A percentile compares a stretch with the other conserved stretches of the same genome.
These are phyloP conservation scores for Drosophila orosa DNA, from an alignment of 1,140 invertebrate species.

Conservation along the genomic window DNA sequence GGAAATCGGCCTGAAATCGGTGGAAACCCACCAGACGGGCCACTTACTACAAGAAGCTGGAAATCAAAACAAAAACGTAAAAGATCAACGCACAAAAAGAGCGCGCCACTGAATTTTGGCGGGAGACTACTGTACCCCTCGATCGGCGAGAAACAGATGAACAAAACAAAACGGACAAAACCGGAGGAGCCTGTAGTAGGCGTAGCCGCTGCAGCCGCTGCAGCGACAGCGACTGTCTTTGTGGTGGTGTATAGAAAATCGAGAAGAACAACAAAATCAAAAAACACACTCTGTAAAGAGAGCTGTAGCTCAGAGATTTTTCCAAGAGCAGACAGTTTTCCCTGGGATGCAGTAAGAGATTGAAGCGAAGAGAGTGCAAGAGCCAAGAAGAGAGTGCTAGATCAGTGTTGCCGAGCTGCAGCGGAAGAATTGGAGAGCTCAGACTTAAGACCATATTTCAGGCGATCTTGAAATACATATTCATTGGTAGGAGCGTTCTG, in stretches of 20 bases:
- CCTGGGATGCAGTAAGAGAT: conserved; percentile 3
- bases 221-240: background rate
- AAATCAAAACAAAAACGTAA: conserved; percentile 83
- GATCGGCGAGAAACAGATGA: conserved; percentile 64
- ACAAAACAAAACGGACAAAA: conserved; percentile 77
- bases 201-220: conserved; percentile 4
- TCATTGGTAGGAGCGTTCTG: too few relatives aligned
- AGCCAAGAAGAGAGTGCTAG: conserved; percentile 18
- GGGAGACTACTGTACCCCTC: conserved; percentile 80
- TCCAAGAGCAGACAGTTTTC: conserved; percentile 26
- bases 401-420: conserved; percentile 75
- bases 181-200: conserved; percentile 57
- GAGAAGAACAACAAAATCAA: conserved; percentile 66
- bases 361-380: conserved; percentile 19
- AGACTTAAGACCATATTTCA: conserved; percentile 31
- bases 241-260: conserved; percentile 38
- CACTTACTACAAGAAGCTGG: conserved; percentile 72
- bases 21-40: conserved; percentile 53
- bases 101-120: conserved; percentile 77
- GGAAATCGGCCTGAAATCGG: conserved; percentile 32
- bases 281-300: conserved; percentile 33
- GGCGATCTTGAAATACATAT: conserved; percentile 44
- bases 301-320: conserved; percentile 6
- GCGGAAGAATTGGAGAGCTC: background rate
- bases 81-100: conserved; percentile 78